Evolutionary conservation across 2,797 vertebrate genomes (phyloP), one percentile per base, ranked within the genome.

Genomic region (Sebastes minor): DNA sequence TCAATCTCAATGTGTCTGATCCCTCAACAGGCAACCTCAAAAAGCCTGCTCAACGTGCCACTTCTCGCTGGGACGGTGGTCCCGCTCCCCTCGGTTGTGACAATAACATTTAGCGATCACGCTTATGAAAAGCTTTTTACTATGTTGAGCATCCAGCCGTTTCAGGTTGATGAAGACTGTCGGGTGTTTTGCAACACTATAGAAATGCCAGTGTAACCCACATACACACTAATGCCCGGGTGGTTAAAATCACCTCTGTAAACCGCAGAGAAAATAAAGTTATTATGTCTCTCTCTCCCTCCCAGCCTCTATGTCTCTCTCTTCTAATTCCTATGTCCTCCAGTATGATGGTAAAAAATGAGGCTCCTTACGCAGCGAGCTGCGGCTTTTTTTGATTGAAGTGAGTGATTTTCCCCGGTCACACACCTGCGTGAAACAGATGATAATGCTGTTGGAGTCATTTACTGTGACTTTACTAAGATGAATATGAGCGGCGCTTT

Each of bases 311-410:
- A n/a, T 62, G 30, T 61, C 82, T 87, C 77, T 88, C 76, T 53
- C 76, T 49, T 84, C 85, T 90, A 91, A 91, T 89, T 91, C 82
- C 74, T 72, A 55, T 82, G 81, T 93, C 88, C 86, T 93, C 91
- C 88, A 92, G 91, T 91, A 80, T 92, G 94, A 95, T 94, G 88
- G 93, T 96, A 96, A 98, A 97, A 97, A 97, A 96, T 96, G 96
- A 97, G 94, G 93, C 94, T 83, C 84, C 87, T 84, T 93, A 87
- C 90, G 74, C 93, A 89, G 88, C 86, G 93, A 96, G 95, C 95
- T 91, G 96, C 94, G 89, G 94, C 92, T 83, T 87, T 82, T 82
- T 91, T 91, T 92, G 90, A 94, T 93, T 91, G 92, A 93, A 91
- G 89, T 93, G 92, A 94, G 92, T 91, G 93, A 94, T 94, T 91